phyloP scores from a whole-genome alignment of 2,888 invertebrate species.

The Ditylenchus weischeri region DNA sequence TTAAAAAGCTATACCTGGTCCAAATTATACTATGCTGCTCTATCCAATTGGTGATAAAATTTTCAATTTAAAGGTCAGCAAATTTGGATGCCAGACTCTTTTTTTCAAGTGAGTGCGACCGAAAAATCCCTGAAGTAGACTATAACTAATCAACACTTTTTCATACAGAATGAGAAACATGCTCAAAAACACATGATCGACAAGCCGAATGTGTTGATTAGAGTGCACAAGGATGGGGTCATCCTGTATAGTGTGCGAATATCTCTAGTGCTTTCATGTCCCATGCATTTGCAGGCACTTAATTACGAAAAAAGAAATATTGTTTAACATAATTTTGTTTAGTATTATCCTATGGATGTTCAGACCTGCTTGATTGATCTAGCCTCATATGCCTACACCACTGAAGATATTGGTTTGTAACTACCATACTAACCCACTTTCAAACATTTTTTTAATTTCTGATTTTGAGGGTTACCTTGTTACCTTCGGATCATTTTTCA shows the following conservation, averaged over 20 bases:
- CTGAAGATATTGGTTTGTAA: conserved; percentile 77
- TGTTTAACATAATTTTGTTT: conserved; percentile 8
- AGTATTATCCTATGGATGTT: conserved; percentile 75
- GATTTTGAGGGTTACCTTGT: too few species aligned
- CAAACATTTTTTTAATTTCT: too few species aligned
- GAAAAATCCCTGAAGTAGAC: background rate
- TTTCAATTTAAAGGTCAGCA: conserved; percentile 65
- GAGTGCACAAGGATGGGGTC: conserved; percentile 74
- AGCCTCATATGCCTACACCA: conserved; percentile 97
- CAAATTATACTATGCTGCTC: too few species aligned
- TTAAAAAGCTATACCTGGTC: too few species aligned
- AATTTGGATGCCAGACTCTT: conserved; percentile 97
- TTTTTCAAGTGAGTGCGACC: conserved; percentile 64
- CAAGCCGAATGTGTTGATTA: conserved; percentile 77
- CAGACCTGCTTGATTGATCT: conserved; percentile 89
- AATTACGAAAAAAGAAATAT: conserved; percentile 1
- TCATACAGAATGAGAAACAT: conserved; percentile 87
- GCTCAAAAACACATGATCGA: conserved; percentile 70
- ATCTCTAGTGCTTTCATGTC: conserved; percentile 88
- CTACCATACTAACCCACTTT: too few species aligned
- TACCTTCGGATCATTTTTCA: too few species aligned
- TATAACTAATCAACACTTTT: conserved; percentile 1
- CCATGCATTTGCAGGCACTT: conserved; percentile 86
- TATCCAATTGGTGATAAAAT: too few species aligned
- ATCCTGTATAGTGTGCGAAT: conserved; percentile 68